phyloP scores from a whole-genome alignment of 2,888 invertebrate species.

The Teinopalpus imperialis region DNA sequence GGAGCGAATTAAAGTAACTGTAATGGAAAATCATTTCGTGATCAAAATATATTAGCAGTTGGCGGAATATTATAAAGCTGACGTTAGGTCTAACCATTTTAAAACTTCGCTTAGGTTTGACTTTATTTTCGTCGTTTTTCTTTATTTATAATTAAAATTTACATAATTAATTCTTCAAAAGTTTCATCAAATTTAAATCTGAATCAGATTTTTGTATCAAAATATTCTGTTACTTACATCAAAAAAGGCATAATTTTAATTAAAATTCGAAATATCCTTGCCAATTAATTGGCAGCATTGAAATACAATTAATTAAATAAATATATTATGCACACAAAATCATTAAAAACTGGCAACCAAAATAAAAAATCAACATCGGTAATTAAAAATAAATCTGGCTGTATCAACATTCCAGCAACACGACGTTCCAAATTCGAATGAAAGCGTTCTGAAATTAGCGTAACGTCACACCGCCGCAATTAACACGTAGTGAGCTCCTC shows the following conservation, averaged over 20 bases:
- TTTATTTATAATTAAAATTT: conserved; percentile 21
- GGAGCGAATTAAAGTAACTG: conserved; percentile 4
- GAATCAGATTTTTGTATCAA: too few relatives aligned
- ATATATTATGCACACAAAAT: background rate
- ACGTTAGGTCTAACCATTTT: conserved; percentile 5
- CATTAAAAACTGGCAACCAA: background rate
- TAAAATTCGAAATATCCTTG: too few relatives aligned
- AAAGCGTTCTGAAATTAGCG: conserved; percentile 21
- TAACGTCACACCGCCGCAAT: conserved; percentile 15
- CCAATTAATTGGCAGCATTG: too few relatives aligned
- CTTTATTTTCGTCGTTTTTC: too few relatives aligned
- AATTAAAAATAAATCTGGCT: conserved; percentile 12
- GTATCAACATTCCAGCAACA: conserved; percentile 2
- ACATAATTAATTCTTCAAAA: conserved; percentile 10
- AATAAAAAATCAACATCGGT: background rate
- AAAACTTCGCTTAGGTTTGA: too few relatives aligned
- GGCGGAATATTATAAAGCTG: background rate
- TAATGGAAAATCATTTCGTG: conserved; percentile 3
- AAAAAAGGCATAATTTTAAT: background rate
- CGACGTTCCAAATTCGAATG: conserved; percentile 15
- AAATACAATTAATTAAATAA: too few relatives aligned
- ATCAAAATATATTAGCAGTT: conserved; percentile 12
- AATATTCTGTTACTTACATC: background rate
- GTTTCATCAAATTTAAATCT: too few relatives aligned
- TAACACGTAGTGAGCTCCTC: conserved; percentile 16